phyloP scores from a whole-genome alignment of 2,113 vertebrate species.

The Heliornis fulica region DNA sequence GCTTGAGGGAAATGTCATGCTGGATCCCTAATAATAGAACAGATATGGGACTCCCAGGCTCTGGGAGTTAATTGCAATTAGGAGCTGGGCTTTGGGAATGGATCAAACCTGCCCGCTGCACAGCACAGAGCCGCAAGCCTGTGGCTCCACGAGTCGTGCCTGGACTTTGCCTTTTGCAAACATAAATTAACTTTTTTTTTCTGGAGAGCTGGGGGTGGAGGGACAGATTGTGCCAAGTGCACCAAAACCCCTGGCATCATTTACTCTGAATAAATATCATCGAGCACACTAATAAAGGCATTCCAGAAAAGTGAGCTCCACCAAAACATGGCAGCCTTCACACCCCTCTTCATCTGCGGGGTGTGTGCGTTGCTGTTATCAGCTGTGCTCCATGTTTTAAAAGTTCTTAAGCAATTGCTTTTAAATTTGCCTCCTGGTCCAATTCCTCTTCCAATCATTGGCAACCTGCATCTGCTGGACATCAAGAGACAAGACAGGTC shows the following conservation, averaged over 20 bases:
- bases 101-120: not conserved
- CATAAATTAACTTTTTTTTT: not conserved
- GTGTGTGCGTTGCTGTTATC: not conserved
- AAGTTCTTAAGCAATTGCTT: not conserved
- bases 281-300: not conserved
- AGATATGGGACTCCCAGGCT: not conserved
- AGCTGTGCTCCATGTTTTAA: not conserved
- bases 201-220: not conserved
- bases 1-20: not conserved
- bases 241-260: not conserved
- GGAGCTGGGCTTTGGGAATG: not conserved
- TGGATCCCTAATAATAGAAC: not conserved
- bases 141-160: not conserved
- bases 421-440: conserved; percentile 14
- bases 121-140: not conserved
- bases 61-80: not conserved
- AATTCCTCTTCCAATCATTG: not conserved
- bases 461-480: conserved; percentile 53
- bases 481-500: conserved; percentile 38
- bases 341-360: not conserved
- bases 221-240: not conserved
- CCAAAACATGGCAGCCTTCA: not conserved
- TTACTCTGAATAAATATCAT: not conserved
- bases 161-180: not conserved
- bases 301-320: not conserved